Conservation (phyloP, 1,140 invertebrate species). For the Elymnias hypermnestra region DNA sequence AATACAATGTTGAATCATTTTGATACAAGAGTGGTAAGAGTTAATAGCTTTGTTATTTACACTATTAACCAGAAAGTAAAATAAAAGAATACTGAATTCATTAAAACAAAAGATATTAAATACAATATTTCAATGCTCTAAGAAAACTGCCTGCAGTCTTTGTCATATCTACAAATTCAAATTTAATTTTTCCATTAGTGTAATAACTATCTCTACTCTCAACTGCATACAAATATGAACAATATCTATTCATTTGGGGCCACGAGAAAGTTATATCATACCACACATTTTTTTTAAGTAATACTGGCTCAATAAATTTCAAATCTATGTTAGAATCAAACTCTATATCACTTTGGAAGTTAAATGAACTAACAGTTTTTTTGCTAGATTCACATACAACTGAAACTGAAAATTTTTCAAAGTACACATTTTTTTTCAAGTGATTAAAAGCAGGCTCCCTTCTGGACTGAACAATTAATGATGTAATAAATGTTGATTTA, state of each 20-base stretch:
- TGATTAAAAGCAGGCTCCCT: conserved; percentile 52
- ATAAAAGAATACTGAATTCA: no score
- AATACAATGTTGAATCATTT: no score
- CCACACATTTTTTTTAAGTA: conserved; percentile 63
- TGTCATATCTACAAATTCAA: conserved; percentile 65
- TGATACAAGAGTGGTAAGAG: no score
- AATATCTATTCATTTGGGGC: conserved; percentile 40
- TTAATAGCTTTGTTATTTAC: no score
- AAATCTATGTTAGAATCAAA: conserved; percentile 61
- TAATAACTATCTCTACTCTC: conserved; percentile 50
- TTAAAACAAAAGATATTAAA: no score
- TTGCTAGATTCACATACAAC: conserved; percentile 48
- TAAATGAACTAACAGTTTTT: conserved; percentile 41
- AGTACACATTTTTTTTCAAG: conserved; percentile 48
- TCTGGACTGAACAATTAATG: conserved; percentile 60
- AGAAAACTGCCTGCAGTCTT: conserved; percentile 56
- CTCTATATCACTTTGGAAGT: conserved; percentile 47
- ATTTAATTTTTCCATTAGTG: conserved; percentile 45
- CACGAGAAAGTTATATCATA: conserved; percentile 65
- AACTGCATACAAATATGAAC: conserved; percentile 53
- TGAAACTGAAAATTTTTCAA: conserved; percentile 56
- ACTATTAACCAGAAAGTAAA: no score
- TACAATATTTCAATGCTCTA: conserved; percentile 60
- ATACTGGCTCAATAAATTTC: conserved; percentile 52
- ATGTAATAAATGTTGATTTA: conserved; percentile 68